Evolutionary conservation across 2,888 invertebrate species (phyloP).

Genomic region (Platypus cylindrus): DNA sequence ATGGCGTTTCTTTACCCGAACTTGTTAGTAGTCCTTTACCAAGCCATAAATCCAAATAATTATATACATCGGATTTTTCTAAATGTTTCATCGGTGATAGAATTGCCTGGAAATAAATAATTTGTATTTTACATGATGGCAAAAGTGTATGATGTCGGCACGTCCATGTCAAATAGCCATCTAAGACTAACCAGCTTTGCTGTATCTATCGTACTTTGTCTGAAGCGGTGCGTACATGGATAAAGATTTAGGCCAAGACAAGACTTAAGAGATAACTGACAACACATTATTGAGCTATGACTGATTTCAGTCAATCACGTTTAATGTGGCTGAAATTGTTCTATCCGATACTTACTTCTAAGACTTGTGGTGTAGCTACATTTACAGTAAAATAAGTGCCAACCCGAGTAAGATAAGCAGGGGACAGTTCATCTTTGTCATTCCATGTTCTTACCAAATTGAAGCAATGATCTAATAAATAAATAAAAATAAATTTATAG

Average conservation of each 20-base stretch:
- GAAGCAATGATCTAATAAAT: not conserved
- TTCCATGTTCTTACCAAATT: constrained; percentile 1
- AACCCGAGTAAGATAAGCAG: not conserved
- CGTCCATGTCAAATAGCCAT: no score
- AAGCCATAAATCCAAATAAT: constrained; percentile 13
- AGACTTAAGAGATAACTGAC: no score
- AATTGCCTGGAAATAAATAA: constrained; percentile 6
- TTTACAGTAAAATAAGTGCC: not conserved
- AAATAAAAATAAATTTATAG: not conserved
- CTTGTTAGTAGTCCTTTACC: constrained; percentile 16
- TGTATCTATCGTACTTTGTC: no score
- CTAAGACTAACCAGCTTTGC: no score
- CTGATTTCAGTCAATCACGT: no score
- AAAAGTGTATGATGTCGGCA: no score
- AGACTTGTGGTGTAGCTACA: not conserved
- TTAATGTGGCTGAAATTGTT: no score
- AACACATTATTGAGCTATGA: no score
- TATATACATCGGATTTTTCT: constrained; percentile 5
- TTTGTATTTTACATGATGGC: no score
- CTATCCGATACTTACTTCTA: constrained; percentile 3
- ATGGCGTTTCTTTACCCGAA: constrained; percentile 8
- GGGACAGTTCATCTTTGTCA: not conserved
- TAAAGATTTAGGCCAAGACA: no score
- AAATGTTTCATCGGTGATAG: constrained; percentile 7
- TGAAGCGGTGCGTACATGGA: no score